These are phyloP conservation scores for Toxostoma redivivum DNA, from an alignment of 2,113 vertebrate genomes.

Conservation along the genomic window DNA sequence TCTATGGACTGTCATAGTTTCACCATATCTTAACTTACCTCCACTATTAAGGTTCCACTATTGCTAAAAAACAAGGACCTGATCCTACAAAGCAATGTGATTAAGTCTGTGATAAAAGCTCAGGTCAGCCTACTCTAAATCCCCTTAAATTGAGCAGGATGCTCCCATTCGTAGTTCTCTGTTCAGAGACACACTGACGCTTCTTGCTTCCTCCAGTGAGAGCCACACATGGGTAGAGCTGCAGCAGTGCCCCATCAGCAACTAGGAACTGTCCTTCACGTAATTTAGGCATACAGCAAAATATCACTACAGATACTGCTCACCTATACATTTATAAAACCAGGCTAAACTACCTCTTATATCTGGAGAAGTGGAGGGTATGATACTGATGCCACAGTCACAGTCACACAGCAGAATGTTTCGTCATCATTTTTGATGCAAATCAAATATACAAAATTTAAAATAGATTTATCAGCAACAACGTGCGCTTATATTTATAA, in stretches of 20 bases:
- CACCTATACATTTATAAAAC: not conserved
- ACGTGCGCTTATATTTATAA: not conserved
- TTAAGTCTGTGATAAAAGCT: not conserved
- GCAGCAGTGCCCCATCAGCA: not conserved
- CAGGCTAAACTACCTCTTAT: not conserved
- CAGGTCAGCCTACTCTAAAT: not conserved
- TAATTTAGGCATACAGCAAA: not conserved
- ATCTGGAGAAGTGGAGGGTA: not conserved
- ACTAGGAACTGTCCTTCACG: not conserved
- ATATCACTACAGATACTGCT: not conserved
- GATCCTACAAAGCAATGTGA: not conserved
- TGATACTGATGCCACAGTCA: not conserved
- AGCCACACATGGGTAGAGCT: rapidly evolving
- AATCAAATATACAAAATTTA: not conserved
- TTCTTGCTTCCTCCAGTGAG: not conserved
- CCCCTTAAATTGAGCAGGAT: rapidly evolving
- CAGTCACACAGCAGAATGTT: not conserved
- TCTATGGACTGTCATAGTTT: not conserved
- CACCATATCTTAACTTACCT: not conserved
- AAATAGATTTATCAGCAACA: not conserved
- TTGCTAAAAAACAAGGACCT: not conserved
- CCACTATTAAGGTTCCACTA: not conserved
- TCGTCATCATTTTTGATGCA: not conserved
- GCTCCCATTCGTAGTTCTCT: not conserved
- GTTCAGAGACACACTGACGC: not conserved